A percentile compares a stretch with the other conserved stretches of the same genome.
Conservation (phyloP, 1,140 invertebrate species). For the Homarus americanus region DNA sequence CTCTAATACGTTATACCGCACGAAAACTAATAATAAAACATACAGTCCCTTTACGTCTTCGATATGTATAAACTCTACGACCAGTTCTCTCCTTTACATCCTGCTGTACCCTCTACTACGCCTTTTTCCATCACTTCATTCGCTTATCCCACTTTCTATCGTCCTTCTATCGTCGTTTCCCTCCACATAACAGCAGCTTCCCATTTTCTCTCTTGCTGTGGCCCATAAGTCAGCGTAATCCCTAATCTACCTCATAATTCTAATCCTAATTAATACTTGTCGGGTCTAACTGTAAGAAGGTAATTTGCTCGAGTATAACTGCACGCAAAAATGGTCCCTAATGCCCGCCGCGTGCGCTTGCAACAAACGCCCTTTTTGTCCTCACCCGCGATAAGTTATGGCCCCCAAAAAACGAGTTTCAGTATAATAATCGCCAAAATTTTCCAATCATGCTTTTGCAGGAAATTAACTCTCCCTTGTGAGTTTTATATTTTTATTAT, state of each 20-base stretch:
- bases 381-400: constrained; percentile 47
- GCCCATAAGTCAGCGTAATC: constrained; percentile 67
- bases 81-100: neutral
- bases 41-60: neutral
- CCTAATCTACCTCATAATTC: constrained; percentile 71
- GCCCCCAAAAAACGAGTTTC: constrained; percentile 66
- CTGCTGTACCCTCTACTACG: neutral
- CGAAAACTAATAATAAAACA: neutral
- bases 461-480: constrained; percentile 51
- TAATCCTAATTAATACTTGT: constrained; percentile 71
- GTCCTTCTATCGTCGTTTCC: constrained; percentile 48
- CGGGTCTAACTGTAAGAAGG: constrained; percentile 71
- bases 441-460: constrained; percentile 70
- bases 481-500: constrained; percentile 52
- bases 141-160: constrained; percentile 61
- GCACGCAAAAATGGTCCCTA: constrained; percentile 63
- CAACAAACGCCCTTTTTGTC: constrained; percentile 59
- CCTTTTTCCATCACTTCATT: neutral
- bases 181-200: constrained; percentile 56
- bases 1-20: neutral
- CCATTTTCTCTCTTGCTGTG: constrained; percentile 65
- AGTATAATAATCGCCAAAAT: constrained; percentile 69
- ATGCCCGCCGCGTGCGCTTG: constrained; percentile 47
- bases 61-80: neutral
- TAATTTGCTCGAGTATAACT: constrained; percentile 63